Base-by-base conservation (phyloP, 2,888 invertebrate species). In the Dione juno region DNA sequence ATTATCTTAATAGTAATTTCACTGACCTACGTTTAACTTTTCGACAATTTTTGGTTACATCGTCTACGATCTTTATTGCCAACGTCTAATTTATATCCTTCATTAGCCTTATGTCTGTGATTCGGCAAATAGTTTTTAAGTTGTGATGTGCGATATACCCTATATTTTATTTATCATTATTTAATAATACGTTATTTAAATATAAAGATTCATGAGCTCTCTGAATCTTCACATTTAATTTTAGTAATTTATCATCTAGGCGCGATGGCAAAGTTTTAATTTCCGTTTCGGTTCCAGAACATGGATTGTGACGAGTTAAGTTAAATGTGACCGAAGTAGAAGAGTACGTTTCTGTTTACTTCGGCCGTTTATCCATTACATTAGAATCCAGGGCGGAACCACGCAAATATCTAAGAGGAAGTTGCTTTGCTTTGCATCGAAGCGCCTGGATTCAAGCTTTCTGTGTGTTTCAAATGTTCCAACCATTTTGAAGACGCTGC, bases 321-420 rank as follows among this genome's bases (percentile, higher is more conserved):
- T 70, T 70, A 67, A 70, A 77, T 78, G 72, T 75, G 73, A 79
- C 71, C 69, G 73, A 76, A 77, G 68, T 70, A 75, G 66, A 64
- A 70, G 58, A 74, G 75, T 74, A 48, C 63, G 40, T 70, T 74
- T 69, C 66, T 68, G 73, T 76, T 66, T 70, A 72, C 80, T 79
- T 80, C 77, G 74, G 68, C 77, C 76, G 77, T 78, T 78, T 81
- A 75, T 28, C 28, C 28, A 28, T 28, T 28, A 76, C 75, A 77
- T 78, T 75, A 85, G 91, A 92, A 92, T 92, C 92, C 89, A 86
- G 82, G 79, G 79, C 84, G 83, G 85, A 85, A 85, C 87, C 90
- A 91, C 87, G 88, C 92, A 90, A 90, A 87, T 81, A 82, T 91
- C 88, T 88, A 89, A 89, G 88, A 90, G 92, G 92, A 93, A 92